Evolutionary conservation across 30 jellyfish, hydroid and myxozoan genomes (phyloP).

Genomic region (Clytia hemisphaerica): DNA sequence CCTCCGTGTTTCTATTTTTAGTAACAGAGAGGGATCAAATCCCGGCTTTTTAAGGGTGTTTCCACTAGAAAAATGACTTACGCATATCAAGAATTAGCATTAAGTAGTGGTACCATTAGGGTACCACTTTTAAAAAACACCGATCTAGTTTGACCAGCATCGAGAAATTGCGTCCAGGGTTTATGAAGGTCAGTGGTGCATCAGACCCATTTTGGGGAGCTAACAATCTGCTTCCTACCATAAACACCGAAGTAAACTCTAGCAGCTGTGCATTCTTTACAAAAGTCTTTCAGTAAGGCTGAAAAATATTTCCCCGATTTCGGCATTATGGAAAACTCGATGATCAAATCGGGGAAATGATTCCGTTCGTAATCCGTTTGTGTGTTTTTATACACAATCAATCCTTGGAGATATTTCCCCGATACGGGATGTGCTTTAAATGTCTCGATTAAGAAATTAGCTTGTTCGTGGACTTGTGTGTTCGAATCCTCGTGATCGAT

Average conservation of each 20-base stretch:
- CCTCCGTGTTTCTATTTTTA: no score
- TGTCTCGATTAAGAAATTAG: background rate
- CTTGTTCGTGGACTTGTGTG: background rate
- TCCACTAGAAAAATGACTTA: no score
- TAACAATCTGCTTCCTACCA: background rate
- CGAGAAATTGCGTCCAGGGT: no score
- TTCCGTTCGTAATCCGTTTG: background rate
- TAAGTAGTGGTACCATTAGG: no score
- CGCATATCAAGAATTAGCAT: no score
- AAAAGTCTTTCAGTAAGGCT: background rate
- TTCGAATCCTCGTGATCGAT: background rate
- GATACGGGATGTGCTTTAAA: background rate
- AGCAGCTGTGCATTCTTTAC: background rate
- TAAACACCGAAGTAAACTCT: slow-evolving; percentile 1
- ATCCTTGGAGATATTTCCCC: background rate
- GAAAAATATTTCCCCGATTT: background rate
- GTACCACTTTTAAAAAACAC: no score
- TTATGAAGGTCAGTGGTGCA: no score
- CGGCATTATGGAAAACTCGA: slow-evolving; percentile 6
- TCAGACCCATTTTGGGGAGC: background rate
- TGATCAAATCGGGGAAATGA: background rate
- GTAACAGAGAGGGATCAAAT: no score
- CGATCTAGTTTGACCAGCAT: no score
- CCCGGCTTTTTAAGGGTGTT: no score
- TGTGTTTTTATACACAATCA: slow-evolving; percentile 1